Conservation (phyloP, 2,113 vertebrate species). For the Macrotus californicus region DNA sequence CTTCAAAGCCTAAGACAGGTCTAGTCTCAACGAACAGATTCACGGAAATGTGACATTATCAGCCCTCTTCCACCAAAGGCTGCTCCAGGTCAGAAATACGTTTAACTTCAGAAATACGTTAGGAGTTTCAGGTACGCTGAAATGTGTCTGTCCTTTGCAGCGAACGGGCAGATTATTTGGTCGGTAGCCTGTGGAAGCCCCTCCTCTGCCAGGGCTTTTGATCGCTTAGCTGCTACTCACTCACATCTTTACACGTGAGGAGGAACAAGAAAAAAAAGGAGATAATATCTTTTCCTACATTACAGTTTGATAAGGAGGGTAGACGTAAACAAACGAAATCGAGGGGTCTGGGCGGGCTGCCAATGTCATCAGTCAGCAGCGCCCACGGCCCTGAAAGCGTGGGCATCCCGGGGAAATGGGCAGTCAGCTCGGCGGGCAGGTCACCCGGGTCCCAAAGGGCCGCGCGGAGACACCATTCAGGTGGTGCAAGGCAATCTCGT, state of each 20-base stretch:
- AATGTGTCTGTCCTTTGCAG: not conserved
- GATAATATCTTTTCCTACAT: not conserved
- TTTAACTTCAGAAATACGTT: not conserved
- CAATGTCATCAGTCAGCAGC: not conserved
- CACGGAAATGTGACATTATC: not conserved
- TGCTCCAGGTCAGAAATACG: not conserved
- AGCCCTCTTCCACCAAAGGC: not conserved
- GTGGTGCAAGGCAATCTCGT: not conserved
- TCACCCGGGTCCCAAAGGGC: not conserved
- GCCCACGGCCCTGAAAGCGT: not conserved
- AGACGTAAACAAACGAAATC: not conserved
- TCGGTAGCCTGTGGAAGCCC: not conserved
- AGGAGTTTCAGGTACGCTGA: not conserved
- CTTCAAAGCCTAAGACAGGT: not conserved
- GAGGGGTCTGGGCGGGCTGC: not conserved
- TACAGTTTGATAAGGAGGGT: not conserved
- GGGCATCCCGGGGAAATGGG: not conserved
- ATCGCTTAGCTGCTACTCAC: not conserved
- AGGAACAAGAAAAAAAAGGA: not conserved
- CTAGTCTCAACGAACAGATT: not conserved
- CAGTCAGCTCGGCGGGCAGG: not conserved
- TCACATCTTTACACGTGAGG: not conserved
- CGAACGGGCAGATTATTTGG: not conserved
- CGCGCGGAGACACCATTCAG: not conserved
- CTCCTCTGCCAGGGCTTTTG: not conserved